phyloP scores from a whole-genome alignment of 2,888 invertebrate species.

The Tetrapedia diversipes region DNA sequence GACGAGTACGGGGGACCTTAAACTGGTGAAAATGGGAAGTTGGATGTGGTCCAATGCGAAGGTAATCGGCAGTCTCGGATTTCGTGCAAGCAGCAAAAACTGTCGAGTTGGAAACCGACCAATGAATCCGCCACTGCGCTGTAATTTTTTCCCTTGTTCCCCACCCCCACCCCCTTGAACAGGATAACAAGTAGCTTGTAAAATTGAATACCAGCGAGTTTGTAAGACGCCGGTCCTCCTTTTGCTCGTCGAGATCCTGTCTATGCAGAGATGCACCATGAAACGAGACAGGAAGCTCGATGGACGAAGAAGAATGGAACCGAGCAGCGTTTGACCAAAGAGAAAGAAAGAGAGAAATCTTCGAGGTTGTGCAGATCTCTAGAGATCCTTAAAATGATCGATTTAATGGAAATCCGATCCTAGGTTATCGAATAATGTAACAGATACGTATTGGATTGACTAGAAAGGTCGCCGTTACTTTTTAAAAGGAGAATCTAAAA shows the following conservation, averaged over 20 bases:
- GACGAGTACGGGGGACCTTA: conserved; percentile 67
- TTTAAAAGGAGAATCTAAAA: too few species aligned
- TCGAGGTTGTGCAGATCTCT: too few species aligned
- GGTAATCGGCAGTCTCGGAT: conserved; percentile 74
- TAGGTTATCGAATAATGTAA: too few species aligned
- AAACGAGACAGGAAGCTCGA: conserved; percentile 1
- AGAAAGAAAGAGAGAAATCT: too few species aligned
- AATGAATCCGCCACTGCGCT: conserved; percentile 70
- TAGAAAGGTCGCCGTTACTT: too few species aligned
- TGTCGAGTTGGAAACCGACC: conserved; percentile 73
- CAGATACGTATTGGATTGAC: too few species aligned
- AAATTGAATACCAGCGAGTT: conserved; percentile 60
- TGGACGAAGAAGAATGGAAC: background rate
- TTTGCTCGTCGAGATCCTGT: background rate
- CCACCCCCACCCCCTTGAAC: background rate
- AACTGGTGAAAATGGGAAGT: conserved; percentile 76
- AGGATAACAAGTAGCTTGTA: conserved; percentile 68
- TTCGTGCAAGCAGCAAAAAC: conserved; percentile 74
- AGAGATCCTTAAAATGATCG: too few species aligned
- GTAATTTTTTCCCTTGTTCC: conserved; percentile 59
- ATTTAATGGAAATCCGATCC: too few species aligned
- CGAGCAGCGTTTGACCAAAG: too few species aligned
- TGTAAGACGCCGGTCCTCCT: conserved; percentile 35
- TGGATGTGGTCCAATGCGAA: conserved; percentile 77
- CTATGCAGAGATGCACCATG: background rate